phyloP scores from a whole-genome alignment of 2,113 vertebrate species.

The Glaucomys volans region DNA sequence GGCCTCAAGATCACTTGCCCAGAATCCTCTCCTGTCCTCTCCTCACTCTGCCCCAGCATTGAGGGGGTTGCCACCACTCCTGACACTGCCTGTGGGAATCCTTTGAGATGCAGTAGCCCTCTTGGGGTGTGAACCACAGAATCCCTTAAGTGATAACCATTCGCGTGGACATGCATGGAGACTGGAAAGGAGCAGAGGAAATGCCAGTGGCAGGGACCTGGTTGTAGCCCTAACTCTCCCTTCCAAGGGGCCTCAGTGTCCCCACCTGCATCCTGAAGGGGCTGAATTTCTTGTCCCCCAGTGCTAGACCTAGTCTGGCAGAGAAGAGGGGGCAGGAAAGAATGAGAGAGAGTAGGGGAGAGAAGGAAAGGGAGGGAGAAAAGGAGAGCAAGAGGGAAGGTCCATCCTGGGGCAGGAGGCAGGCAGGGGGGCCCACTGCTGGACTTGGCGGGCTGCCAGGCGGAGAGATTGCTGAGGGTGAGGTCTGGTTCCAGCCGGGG shows the following conservation, averaged over 20 bases:
- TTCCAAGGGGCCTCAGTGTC: neutral
- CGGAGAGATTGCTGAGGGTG: neutral
- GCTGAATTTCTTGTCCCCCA: too few relatives aligned
- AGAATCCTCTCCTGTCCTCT: rapidly evolving
- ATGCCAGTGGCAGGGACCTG: too few relatives aligned
- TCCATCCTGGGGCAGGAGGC: neutral
- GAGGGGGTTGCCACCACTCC: neutral
- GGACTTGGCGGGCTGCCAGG: neutral
- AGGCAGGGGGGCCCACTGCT: neutral
- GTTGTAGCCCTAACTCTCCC: neutral
- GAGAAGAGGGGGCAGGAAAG: neutral
- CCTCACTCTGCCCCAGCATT: neutral
- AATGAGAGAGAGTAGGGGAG: neutral
- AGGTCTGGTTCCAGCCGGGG: neutral
- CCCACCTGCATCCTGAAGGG: neutral
- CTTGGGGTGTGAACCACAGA: neutral
- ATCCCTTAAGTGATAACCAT: neutral
- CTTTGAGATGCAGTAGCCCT: rapidly evolving
- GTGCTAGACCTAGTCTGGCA: neutral
- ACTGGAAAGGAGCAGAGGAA: neutral
- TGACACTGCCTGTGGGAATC: neutral
- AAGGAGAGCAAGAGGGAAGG: neutral
- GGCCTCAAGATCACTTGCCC: neutral
- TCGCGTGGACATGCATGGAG: neutral
- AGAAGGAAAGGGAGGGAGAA: neutral